Conservation (phyloP, 2,888 invertebrate genomes). For the Brenthis daphne region DNA sequence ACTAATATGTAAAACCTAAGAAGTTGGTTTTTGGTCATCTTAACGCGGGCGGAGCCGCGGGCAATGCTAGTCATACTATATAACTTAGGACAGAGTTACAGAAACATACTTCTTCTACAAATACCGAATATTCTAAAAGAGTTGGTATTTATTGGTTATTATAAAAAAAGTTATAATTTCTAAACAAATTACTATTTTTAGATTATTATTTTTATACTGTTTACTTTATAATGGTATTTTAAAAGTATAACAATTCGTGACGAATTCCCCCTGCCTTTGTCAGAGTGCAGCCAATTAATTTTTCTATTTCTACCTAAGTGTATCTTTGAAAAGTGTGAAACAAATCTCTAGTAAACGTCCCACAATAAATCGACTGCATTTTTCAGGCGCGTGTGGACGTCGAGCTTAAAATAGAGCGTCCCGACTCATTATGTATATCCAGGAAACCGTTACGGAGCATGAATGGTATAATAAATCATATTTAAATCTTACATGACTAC, state of each 20-base stretch:
- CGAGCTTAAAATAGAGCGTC: conserved; percentile 47
- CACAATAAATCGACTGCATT: conserved; percentile 17
- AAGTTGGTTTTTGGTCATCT: no score
- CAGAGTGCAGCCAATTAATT: background rate
- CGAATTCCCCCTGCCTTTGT: background rate
- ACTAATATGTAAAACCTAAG: no score
- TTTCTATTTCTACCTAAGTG: conserved; percentile 1
- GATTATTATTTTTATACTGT: no score
- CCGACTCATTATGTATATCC: conserved; percentile 43
- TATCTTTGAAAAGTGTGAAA: background rate
- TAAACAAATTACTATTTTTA: no score
- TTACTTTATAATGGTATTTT: no score
- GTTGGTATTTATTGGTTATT: no score
- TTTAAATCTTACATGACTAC: conserved; percentile 14
- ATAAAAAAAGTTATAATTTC: no score
- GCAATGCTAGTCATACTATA: no score
- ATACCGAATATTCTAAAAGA: no score
- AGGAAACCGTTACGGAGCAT: conserved; percentile 25
- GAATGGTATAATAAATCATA: conserved; percentile 25
- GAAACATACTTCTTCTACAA: no score
- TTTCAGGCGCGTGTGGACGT: conserved; percentile 19
- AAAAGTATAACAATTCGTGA: background rate
- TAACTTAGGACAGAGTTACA: no score
- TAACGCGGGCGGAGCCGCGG: no score
- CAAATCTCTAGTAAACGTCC: background rate